Base-by-base conservation (phyloP, 2,888 invertebrate genomes). In the Lasius fuliginosus region DNA sequence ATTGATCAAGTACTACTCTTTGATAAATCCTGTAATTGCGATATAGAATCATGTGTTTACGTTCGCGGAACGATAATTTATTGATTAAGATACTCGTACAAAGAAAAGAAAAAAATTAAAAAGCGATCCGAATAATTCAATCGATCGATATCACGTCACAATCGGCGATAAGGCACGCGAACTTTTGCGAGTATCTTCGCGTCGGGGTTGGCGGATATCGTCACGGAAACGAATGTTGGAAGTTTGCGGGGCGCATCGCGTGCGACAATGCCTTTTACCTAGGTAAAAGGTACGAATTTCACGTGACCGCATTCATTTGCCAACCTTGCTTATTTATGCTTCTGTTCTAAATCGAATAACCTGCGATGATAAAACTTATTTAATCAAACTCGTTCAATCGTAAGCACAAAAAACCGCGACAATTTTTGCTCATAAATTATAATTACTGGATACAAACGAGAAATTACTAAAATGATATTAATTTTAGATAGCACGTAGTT, bases 201-300 rank as follows among this genome's bases (percentile, higher is more conserved):
- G 46, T 82, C 6, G 53, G 33, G 33, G 46, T 60, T 71, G 64
- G 42, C 58, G 58, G 18, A 60, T 71, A 60, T 71, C n/a, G 65
- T 85, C 79, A 65, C 68, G 82, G 83, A 85, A 81, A 82, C 64
- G 36, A 73, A 74, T 60, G 56, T 68, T 40, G 67, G 56, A n/a
- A 40, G 23, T 60, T 40, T 56, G 36, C 65, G 85, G 40, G 42
- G 40, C 67, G 82, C 82, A 85, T 88, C 74, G 89, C 85, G 88
- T 84, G 88, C 87, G 88, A 89, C 89, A 89, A 77, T 84, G 71
- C 81, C 67, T 40, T 68, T 82, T 65, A 82, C 62, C 49, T 46
- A 68, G 68, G 49, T 46, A 27, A 60, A 79, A 60, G 23, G 77
- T 82, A 89, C 81, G 84, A 87, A 89, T 87, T 88, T 88, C 81